A percentile compares a stretch with the other conserved stretches of the same genome.
phyloP scores from a whole-genome alignment of 2,888 invertebrate species.

The Adineta ricciae region DNA sequence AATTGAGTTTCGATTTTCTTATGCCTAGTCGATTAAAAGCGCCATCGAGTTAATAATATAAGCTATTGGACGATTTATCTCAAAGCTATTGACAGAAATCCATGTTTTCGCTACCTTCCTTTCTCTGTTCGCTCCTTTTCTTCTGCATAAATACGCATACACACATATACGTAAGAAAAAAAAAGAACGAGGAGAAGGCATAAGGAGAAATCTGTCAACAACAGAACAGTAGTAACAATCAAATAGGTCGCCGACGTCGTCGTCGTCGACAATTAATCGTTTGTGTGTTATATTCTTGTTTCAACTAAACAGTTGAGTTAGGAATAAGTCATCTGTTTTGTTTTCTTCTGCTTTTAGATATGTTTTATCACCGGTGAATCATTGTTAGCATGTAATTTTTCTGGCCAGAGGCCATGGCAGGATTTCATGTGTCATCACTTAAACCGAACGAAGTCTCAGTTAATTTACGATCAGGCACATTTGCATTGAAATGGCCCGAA shows the following conservation, averaged over 20 bases:
- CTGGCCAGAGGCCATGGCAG: background rate
- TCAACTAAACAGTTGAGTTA: background rate
- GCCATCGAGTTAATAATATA: background rate
- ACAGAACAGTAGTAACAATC: background rate
- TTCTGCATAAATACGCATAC: background rate
- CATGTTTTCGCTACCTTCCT: background rate
- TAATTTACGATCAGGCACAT: background rate
- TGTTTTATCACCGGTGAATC: background rate
- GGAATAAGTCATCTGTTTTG: background rate
- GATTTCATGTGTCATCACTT: background rate
- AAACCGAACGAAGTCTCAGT: background rate
- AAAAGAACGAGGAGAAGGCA: background rate
- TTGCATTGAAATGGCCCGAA: background rate
- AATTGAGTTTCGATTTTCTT: too few species aligned
- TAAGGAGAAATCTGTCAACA: background rate
- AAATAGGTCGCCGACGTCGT: background rate
- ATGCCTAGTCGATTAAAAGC: background rate
- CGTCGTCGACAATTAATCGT: background rate
- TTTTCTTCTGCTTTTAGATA: background rate
- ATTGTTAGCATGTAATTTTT: background rate
- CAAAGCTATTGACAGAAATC: background rate
- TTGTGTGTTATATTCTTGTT: background rate
- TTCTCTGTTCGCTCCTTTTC: background rate
- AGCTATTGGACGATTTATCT: background rate
- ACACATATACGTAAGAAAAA: background rate